A percentile compares a stretch with the other conserved stretches of the same genome.
Conservation (phyloP, 2,113 vertebrate genomes). For the Takifugu bimaculatus region DNA sequence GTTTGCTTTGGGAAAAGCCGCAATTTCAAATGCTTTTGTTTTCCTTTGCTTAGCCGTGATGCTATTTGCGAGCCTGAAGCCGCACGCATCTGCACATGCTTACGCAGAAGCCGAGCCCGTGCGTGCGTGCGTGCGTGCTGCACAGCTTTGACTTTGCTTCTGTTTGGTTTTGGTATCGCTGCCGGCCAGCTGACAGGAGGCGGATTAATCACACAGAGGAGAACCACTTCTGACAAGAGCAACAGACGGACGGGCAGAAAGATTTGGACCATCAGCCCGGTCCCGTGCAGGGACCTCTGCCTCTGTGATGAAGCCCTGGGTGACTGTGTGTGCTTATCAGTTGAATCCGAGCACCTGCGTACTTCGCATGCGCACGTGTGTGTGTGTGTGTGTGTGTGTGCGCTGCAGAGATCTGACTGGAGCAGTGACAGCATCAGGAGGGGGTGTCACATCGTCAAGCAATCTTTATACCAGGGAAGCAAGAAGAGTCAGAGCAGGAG, state of each 20-base stretch:
- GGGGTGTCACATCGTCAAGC: constrained; percentile 39
- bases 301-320: background rate
- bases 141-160: constrained; percentile 26
- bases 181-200: constrained; percentile 39
- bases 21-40: background rate
- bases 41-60: constrained; percentile 11
- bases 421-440: constrained; percentile 39
- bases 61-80: constrained; percentile 6
- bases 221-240: constrained; percentile 26
- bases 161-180: constrained; percentile 53
- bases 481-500: constrained; percentile 32
- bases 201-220: constrained; percentile 39
- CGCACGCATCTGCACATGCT: constrained; percentile 9
- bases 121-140: background rate
- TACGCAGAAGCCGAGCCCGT: constrained; percentile 15
- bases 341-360: constrained; percentile 16
- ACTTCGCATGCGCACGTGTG: background rate
- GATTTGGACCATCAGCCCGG: constrained; percentile 7
- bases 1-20: constrained; percentile 6
- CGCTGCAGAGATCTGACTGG: constrained; percentile 47
- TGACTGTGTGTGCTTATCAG: background rate
- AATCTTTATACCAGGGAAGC: constrained; percentile 44
- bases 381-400: constrained; percentile 6
- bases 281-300: constrained; percentile 15
- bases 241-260: constrained; percentile 32